Conservation (phyloP, 2,797 vertebrate genomes). For the Myotis daubentonii region DNA sequence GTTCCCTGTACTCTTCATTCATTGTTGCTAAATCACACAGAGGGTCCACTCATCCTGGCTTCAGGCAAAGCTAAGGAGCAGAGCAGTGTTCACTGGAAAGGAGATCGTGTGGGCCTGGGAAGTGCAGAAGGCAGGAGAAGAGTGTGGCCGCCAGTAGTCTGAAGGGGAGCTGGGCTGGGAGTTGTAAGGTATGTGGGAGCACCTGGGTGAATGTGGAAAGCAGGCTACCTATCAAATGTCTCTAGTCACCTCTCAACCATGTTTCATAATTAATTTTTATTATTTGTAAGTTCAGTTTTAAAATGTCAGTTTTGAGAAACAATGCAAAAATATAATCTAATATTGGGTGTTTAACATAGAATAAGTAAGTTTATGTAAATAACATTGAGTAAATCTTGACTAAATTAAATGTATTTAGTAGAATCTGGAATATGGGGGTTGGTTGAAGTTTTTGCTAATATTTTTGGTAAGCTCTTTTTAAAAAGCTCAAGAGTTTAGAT, state of each 20-base stretch:
- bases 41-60: not conserved
- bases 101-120: not conserved
- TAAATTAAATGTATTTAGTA: not conserved
- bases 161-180: no score
- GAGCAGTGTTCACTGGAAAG: not conserved
- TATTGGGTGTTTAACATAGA: not conserved
- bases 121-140: not conserved
- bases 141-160: not conserved
- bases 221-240: not conserved
- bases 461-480: not conserved
- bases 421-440: not conserved
- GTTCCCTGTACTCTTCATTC: not conserved
- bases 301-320: not conserved
- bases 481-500: not conserved
- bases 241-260: not conserved
- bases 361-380: not conserved
- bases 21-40: not conserved
- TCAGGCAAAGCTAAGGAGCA: not conserved
- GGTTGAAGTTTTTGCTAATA: not conserved
- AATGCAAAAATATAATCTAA: not conserved
- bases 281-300: not conserved
- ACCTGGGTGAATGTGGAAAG: not conserved
- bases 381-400: not conserved
- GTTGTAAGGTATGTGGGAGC: not conserved
- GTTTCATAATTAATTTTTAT: not conserved